Evolutionary conservation across 2,113 vertebrate genomes (phyloP).

Genomic region (Pomatostomus ruficeps): DNA sequence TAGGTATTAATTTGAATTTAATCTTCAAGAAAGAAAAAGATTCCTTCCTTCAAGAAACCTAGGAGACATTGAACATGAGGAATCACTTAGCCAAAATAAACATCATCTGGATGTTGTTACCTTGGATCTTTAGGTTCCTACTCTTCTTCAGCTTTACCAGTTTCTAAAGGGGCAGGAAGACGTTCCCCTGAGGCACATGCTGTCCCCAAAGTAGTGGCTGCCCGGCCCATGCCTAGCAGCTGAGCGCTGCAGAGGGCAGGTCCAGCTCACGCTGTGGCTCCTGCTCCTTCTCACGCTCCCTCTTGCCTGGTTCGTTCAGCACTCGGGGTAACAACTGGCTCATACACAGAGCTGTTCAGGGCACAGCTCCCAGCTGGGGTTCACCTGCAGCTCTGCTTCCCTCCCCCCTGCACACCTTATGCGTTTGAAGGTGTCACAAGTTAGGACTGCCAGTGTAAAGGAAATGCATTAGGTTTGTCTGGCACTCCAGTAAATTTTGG

Average conservation of each 20-base stretch:
- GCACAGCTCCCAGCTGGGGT: not conserved
- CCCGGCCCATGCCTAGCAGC: not conserved
- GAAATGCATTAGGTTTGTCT: slow-evolving; percentile 29
- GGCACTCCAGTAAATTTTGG: slow-evolving; percentile 19
- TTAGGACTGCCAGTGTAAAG: not conserved
- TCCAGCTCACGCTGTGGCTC: not conserved
- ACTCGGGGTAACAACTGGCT: no score
- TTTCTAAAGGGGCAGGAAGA: not conserved
- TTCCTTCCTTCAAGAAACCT: not conserved
- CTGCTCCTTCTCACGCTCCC: not conserved
- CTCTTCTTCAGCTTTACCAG: not conserved
- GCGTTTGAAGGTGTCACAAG: not conserved
- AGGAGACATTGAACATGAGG: not conserved
- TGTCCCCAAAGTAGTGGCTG: not conserved
- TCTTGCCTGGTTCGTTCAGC: not conserved
- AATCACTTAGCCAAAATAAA: not conserved
- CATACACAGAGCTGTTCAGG: not conserved
- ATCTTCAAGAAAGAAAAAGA: not conserved
- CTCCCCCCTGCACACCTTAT: not conserved
- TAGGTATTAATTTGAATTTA: not conserved
- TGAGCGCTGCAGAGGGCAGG: not conserved
- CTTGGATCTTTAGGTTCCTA: not conserved
- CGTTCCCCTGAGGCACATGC: not conserved
- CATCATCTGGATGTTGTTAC: not conserved
- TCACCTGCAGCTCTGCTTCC: not conserved